Evolutionary conservation across 1,140 invertebrate genomes (phyloP).

Genomic region (Coelopa frigida): DNA sequence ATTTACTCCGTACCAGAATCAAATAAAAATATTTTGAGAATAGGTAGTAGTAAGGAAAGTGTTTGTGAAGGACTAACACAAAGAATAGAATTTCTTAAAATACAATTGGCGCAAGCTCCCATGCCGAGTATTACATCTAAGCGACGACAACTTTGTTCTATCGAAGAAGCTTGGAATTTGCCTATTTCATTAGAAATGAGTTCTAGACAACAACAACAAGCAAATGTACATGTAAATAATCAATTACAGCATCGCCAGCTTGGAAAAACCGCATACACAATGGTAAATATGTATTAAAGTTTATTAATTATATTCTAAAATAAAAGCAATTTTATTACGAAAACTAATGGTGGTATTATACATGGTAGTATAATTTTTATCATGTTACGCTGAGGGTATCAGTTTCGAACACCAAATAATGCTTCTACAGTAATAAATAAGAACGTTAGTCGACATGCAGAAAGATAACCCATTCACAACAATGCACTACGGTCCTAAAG

Average conservation of each 20-base stretch:
- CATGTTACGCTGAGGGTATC: not conserved
- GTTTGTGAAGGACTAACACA: constrained; percentile 50
- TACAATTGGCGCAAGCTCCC: constrained; percentile 81
- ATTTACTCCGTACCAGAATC: too few species aligned
- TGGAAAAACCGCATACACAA: constrained; percentile 22
- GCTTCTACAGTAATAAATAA: too few species aligned
- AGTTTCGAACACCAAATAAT: too few species aligned
- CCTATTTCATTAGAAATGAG: constrained; percentile 97
- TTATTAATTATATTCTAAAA: too few species aligned
- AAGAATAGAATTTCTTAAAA: constrained; percentile 83
- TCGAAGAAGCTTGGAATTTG: constrained; percentile 98
- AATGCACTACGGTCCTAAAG: too few species aligned
- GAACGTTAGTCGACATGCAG: too few species aligned
- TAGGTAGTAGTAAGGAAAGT: too few species aligned
- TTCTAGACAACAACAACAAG: constrained; percentile 71
- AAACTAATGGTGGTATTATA: too few species aligned
- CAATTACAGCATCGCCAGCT: constrained; percentile 48
- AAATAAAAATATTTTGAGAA: too few species aligned
- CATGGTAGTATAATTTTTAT: not conserved
- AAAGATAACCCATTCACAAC: too few species aligned
- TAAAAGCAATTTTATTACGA: too few species aligned
- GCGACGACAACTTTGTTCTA: constrained; percentile 81
- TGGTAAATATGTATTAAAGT: constrained; percentile 26
- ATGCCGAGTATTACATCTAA: constrained; percentile 84
- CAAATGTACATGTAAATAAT: constrained; percentile 19